Conservation (phyloP, 2,888 invertebrate species). For the Azorinus chamasolen region DNA sequence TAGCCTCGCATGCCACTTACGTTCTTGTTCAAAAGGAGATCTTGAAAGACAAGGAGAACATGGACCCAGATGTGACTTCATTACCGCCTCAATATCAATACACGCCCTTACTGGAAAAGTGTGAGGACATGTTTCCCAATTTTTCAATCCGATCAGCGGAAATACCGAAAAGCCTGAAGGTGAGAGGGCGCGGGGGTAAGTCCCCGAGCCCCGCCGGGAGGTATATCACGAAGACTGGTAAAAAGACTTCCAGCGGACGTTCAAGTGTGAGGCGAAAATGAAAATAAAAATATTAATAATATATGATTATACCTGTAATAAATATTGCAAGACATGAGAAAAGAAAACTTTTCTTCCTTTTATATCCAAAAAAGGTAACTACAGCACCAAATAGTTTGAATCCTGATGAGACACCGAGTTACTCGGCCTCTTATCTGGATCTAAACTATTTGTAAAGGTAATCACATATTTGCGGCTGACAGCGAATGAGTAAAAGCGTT, state of each 20-base stretch:
- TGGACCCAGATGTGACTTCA: slow-evolving; percentile 44
- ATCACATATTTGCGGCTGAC: too few relatives aligned
- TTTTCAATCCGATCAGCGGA: slow-evolving; percentile 80
- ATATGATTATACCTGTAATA: too few relatives aligned
- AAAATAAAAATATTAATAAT: too few relatives aligned
- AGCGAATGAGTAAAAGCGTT: too few relatives aligned
- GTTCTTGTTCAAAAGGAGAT: slow-evolving; percentile 84
- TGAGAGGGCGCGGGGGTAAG: slow-evolving; percentile 74
- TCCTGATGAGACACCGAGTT: too few relatives aligned
- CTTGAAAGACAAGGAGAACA: slow-evolving; percentile 60
- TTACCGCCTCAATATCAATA: slow-evolving; percentile 76
- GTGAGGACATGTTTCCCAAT: slow-evolving; percentile 82
- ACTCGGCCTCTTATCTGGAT: too few relatives aligned
- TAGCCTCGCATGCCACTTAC: slow-evolving; percentile 84
- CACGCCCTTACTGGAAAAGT: slow-evolving; percentile 82
- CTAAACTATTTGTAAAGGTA: too few relatives aligned
- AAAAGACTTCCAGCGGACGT: slow-evolving; percentile 41
- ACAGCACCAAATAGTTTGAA: too few relatives aligned
- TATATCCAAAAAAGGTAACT: too few relatives aligned
- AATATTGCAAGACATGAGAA: too few relatives aligned
- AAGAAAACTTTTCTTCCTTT: too few relatives aligned
- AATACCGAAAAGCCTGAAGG: slow-evolving; percentile 69
- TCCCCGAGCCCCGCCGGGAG: slow-evolving; percentile 83
- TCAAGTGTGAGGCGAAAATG: slow-evolving; percentile 44
- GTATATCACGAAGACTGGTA: slow-evolving; percentile 49